These are phyloP conservation scores for Entelurus aequoreus DNA, from an alignment of 2,113 vertebrate species.

Conservation along the genomic window DNA sequence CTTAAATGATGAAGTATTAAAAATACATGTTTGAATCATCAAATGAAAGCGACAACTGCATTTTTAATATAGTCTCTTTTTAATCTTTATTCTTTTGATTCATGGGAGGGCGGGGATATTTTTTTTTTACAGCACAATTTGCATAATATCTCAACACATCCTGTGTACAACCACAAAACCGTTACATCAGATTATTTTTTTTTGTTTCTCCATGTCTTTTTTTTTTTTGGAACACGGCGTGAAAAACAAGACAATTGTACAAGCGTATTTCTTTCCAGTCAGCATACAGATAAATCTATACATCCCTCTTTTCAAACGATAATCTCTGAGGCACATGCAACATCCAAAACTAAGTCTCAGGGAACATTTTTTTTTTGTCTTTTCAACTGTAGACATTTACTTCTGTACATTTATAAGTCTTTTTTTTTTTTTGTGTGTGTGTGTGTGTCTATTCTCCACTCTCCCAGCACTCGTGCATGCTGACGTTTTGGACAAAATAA, in stretches of 20 bases:
- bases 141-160: slow-evolving; percentile 92
- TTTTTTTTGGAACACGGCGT: slow-evolving; percentile 84
- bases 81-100: slow-evolving; percentile 95
- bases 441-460: slow-evolving; percentile 69
- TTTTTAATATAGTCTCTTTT: slow-evolving; percentile 77
- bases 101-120: slow-evolving; percentile 74
- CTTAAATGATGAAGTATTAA: neutral
- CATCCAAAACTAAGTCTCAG: slow-evolving; percentile 85
- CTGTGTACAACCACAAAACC: slow-evolving; percentile 97
- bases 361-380: slow-evolving; percentile 69
- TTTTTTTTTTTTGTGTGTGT: slow-evolving; percentile 44
- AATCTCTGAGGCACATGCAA: slow-evolving; percentile 95
- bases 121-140: slow-evolving; percentile 87
- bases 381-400: slow-evolving; percentile 79
- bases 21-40: neutral
- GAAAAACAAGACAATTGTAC: slow-evolving; percentile 93
- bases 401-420: slow-evolving; percentile 76
- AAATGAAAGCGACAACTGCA: slow-evolving; percentile 17
- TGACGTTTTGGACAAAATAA: slow-evolving; percentile 79
- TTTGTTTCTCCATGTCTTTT: slow-evolving; percentile 59
- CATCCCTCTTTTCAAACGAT: slow-evolving; percentile 78
- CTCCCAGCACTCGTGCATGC: slow-evolving; percentile 75
- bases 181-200: slow-evolving; percentile 76
- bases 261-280: slow-evolving; percentile 89
- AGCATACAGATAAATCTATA: slow-evolving; percentile 80